Conservation (phyloP, 2,888 invertebrate genomes). For the Carterocephalus palaemon region DNA sequence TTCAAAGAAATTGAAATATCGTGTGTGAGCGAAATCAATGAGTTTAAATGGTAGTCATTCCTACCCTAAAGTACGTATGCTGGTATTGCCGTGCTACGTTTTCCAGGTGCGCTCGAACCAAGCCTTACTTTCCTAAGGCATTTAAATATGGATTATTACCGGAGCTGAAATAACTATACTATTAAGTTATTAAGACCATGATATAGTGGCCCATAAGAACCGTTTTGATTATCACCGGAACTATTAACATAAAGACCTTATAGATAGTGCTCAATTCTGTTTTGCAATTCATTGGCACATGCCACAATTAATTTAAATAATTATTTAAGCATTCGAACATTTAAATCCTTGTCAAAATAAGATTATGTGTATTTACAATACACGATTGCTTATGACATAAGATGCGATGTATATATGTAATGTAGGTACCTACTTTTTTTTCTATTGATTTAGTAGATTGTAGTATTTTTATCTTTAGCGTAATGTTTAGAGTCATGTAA, state of each 20-base stretch:
- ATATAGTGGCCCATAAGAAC: conserved; percentile 21
- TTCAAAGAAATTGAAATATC: too few relatives aligned
- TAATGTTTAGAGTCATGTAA: too few relatives aligned
- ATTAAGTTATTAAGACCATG: conserved; percentile 19
- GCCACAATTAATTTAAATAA: conserved; percentile 24
- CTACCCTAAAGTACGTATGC: too few relatives aligned
- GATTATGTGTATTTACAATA: conserved; percentile 9
- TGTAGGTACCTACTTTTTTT: neutral
- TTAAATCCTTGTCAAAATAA: conserved; percentile 17
- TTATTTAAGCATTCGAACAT: conserved; percentile 15
- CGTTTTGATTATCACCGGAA: conserved; percentile 19
- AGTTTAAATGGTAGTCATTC: too few relatives aligned
- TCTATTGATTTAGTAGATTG: too few relatives aligned
- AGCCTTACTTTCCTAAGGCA: conserved; percentile 2
- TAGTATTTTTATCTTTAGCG: too few relatives aligned
- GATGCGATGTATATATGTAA: too few relatives aligned
- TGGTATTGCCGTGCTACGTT: too few relatives aligned
- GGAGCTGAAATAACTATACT: conserved; percentile 12
- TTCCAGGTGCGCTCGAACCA: neutral
- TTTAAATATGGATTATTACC: conserved; percentile 9
- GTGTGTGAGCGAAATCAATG: too few relatives aligned
- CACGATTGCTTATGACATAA: conserved; percentile 1
- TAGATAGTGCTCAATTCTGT: conserved; percentile 13
- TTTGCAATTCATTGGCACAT: conserved; percentile 25
- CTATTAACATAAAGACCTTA: conserved; percentile 19